phyloP scores from a whole-genome alignment of 2,113 vertebrate species.

The Toxotes chatareus region DNA sequence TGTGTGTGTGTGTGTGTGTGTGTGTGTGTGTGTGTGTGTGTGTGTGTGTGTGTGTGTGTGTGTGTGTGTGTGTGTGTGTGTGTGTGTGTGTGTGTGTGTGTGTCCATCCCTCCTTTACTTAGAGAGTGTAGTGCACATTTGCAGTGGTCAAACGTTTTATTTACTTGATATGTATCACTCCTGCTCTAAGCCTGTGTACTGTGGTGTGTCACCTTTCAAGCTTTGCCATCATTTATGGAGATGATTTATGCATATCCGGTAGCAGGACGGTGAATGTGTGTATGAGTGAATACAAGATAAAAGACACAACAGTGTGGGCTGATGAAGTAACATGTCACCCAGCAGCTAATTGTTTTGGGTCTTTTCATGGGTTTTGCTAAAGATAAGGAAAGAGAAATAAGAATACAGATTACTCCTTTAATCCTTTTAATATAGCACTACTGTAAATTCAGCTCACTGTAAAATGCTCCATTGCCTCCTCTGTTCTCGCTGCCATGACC shows the following conservation, averaged over 20 bases:
- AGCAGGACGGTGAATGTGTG: too few relatives aligned
- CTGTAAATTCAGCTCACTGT: not conserved
- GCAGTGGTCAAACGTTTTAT: not conserved
- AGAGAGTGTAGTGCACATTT: not conserved
- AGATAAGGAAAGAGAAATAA: not conserved
- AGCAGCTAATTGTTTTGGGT: not conserved
- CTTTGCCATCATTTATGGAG: not conserved
- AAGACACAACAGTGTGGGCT: too few relatives aligned
- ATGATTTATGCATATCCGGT: too few relatives aligned
- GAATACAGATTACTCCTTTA: not conserved
- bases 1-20: slow-evolving; percentile 26
- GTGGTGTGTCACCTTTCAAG: not conserved
- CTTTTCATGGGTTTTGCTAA: too few relatives aligned
- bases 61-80: slow-evolving; percentile 24
- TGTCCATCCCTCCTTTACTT: not conserved
- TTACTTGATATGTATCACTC: not conserved
- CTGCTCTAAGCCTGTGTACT: not conserved
- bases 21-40: slow-evolving; percentile 12
- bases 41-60: slow-evolving; percentile 25
- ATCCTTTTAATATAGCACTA: not conserved
- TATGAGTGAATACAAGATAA: too few relatives aligned
- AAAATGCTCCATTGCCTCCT: not conserved
- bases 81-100: slow-evolving; percentile 34
- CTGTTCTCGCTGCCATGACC: not conserved
- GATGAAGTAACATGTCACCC: not conserved